Conservation (phyloP, 2,888 invertebrate genomes). For the Noctua janthe region DNA sequence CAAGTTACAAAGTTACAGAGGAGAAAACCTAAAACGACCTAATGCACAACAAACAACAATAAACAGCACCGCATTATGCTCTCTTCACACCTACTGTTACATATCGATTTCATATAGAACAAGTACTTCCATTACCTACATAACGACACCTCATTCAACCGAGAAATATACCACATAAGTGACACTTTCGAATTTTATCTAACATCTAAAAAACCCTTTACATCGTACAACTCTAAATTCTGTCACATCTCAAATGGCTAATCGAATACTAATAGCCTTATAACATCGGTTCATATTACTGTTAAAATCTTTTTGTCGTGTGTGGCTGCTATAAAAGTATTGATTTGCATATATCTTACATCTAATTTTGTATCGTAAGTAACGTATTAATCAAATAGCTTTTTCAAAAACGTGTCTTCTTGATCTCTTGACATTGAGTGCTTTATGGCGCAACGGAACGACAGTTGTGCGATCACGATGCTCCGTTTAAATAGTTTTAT, state of each 20-base stretch:
- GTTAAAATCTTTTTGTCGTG: constrained; percentile 82
- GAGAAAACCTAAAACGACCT: constrained; percentile 16
- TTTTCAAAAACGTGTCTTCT: constrained; percentile 78
- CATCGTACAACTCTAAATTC: constrained; percentile 71
- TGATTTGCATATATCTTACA: constrained; percentile 85
- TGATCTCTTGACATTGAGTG: constrained; percentile 72
- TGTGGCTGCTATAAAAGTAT: constrained; percentile 82
- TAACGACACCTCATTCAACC: constrained; percentile 77
- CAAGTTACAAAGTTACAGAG: constrained; percentile 24
- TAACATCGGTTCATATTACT: constrained; percentile 80
- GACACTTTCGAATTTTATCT: constrained; percentile 74
- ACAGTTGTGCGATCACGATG: constrained; percentile 52
- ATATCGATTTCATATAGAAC: constrained; percentile 75
- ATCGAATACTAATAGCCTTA: constrained; percentile 82
- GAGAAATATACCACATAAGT: constrained; percentile 77
- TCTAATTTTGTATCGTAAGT: constrained; percentile 81
- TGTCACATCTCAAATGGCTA: constrained; percentile 83
- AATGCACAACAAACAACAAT: constrained; percentile 53
- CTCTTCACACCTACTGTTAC: constrained; percentile 74
- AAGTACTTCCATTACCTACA: constrained; percentile 74
- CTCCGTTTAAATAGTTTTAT: constrained; percentile 48
- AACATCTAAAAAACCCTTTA: constrained; percentile 70
- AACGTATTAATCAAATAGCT: constrained; percentile 84
- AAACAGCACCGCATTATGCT: constrained; percentile 56
- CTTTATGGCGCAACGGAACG: constrained; percentile 58